Evolutionary conservation across 1,140 invertebrate species (phyloP).

Genomic region (Micrasema minimum): DNA sequence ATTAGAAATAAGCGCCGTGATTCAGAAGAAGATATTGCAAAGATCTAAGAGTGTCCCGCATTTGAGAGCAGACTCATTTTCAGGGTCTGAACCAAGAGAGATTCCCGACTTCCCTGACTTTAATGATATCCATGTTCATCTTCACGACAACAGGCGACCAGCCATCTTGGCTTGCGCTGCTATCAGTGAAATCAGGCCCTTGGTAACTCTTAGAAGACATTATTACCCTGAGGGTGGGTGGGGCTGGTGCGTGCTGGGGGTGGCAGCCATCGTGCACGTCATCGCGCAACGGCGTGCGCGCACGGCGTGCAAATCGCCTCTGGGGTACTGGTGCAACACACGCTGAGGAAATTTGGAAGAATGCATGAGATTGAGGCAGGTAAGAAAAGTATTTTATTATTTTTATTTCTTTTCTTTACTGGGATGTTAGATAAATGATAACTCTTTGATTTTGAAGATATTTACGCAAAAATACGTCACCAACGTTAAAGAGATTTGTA

Average conservation of each 20-base stretch:
- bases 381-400: conserved; percentile 47
- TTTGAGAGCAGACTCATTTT: conserved; percentile 46
- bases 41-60: conserved; percentile 48
- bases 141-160: conserved; percentile 37
- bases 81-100: conserved; percentile 43
- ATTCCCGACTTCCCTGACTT: conserved; percentile 37
- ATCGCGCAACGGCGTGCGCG: too few relatives aligned
- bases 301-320: conserved; percentile 73
- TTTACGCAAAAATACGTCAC: too few relatives aligned
- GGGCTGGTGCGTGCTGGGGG: conserved; percentile 80
- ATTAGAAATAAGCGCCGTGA: conserved; percentile 19
- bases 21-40: conserved; percentile 23
- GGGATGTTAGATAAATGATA: too few relatives aligned
- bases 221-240: conserved; percentile 85
- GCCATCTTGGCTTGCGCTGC: conserved; percentile 19
- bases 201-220: conserved; percentile 68
- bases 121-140: conserved; percentile 37
- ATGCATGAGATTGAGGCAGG: conserved; percentile 65
- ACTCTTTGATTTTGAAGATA: too few relatives aligned
- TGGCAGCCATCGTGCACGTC: conserved; percentile 73
- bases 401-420: not conserved
- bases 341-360: conserved; percentile 64
- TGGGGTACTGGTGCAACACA: conserved; percentile 66
- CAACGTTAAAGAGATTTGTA: too few relatives aligned
- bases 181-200: conserved; percentile 57